A percentile compares a stretch with the other conserved stretches of the same genome.
Conservation (phyloP, 30 jellyfish, hydroid and myxozoan genomes). For the Aurelia sp. region DNA sequence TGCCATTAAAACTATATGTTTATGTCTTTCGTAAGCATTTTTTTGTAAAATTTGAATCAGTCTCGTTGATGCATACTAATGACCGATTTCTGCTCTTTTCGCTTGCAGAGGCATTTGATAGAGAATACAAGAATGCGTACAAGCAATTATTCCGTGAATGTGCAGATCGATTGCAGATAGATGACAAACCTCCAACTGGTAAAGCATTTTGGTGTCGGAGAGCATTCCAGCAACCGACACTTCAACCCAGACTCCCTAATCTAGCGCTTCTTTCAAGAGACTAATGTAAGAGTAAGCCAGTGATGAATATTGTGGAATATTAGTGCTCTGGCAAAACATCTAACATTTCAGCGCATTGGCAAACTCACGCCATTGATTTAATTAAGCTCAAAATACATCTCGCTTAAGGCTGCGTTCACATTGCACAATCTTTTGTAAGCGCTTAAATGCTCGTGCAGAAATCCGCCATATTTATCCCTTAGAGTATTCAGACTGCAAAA, state of each 20-base stretch:
- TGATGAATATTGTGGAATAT: neutral
- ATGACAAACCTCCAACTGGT: conserved; percentile 96
- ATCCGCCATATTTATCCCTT: too few relatives aligned
- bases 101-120: conserved; percentile 94
- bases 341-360: too few relatives aligned
- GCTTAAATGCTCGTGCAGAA: too few relatives aligned
- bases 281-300: neutral
- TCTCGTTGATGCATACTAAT: neutral
- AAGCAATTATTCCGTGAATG: conserved; percentile 65
- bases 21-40: too few relatives aligned
- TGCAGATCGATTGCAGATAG: conserved; percentile 87
- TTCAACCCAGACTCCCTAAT: conserved; percentile 93
- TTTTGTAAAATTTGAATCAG: too few relatives aligned
- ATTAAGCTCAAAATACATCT: too few relatives aligned
- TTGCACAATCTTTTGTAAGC: too few relatives aligned
- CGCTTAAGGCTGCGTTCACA: too few relatives aligned
- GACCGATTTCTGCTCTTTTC: conserved; percentile 6
- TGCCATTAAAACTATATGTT: too few relatives aligned
- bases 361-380: too few relatives aligned
- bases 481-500: too few relatives aligned
- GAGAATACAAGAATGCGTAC: conserved; percentile 94
- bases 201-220: conserved; percentile 97
- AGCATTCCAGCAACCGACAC: conserved; percentile 96
- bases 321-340: too few relatives aligned
- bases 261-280: conserved; percentile 26